Percentiles rank a stretch among this genome's conserved stretches.
Conservation (phyloP, 2,113 vertebrate genomes). For the Phycodurus eques region DNA sequence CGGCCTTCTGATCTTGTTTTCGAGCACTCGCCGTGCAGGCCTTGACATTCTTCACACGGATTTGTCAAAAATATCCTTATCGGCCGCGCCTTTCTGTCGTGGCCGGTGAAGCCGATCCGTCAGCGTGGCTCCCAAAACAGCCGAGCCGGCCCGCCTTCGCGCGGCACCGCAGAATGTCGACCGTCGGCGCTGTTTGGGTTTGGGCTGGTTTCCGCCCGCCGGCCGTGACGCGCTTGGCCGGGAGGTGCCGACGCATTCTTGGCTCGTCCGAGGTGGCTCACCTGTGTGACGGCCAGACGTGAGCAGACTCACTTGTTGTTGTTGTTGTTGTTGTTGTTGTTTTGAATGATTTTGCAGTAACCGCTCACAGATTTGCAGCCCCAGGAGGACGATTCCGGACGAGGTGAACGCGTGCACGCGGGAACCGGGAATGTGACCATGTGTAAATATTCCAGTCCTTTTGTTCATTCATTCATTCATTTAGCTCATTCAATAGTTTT, state of each 20-base stretch:
- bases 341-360: background rate
- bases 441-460: background rate
- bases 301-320: slow-evolving; percentile 22
- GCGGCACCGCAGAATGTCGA: slow-evolving; percentile 56
- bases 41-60: slow-evolving; percentile 63
- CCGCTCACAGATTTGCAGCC: background rate
- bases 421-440: slow-evolving; percentile 34
- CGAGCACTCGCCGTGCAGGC: slow-evolving; percentile 27
- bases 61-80: slow-evolving; percentile 65
- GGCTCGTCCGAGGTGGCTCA: slow-evolving; percentile 51
- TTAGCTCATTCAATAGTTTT: background rate
- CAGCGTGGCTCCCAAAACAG: slow-evolving; percentile 55
- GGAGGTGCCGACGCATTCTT: slow-evolving; percentile 66
- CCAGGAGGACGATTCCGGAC: slow-evolving; percentile 33
- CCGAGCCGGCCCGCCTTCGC: slow-evolving; percentile 39
- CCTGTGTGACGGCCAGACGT: slow-evolving; percentile 43
- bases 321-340: slow-evolving; percentile 15
- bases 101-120: slow-evolving; percentile 39
- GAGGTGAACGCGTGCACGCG: slow-evolving; percentile 38
- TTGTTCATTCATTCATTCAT: background rate
- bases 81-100: slow-evolving; percentile 22
- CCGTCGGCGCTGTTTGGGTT: slow-evolving; percentile 49
- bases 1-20: background rate
- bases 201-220: slow-evolving; percentile 8
- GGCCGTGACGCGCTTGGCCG: slow-evolving; percentile 46